Base-by-base conservation (phyloP, 64 coral and sea anemone species). In the Stichodactyla helianthus region DNA sequence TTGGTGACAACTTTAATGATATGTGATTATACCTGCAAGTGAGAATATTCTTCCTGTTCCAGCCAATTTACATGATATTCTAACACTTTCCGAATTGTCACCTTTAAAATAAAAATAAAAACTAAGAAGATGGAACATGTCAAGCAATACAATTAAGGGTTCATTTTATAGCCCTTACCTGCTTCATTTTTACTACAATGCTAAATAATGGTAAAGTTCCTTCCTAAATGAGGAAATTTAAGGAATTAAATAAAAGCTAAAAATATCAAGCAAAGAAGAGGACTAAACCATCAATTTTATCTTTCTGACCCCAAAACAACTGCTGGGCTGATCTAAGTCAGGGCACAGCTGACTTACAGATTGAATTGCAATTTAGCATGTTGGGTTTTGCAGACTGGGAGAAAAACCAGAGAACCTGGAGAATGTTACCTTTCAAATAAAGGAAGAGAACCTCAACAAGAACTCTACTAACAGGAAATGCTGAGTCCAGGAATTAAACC, bases 61-160 rank as follows among this genome's bases (percentile, higher is more conserved):
- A 96, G 20, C 94, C 94, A 96, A 5, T 83, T 58, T n/a, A 93
- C 91, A 14, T 96, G 94, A 52, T 90, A 93, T 19, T 96, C 94
- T 53, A 96, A 57, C 17, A 96, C 87, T 85, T 88, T 85, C 27
- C 86, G 70, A 19, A 93, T 67, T 7, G 91, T 92, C 0, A 90
- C 85, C 94, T 96, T 44, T 35, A 62, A 60, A 83, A n/a, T 20
- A 63, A 54, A 7, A 16, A 6, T 11, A 81, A 54, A 14, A 81
- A 58, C 23, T 7, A 51, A 55, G 3, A 44, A 10, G 22, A 23
- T 13, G 22, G 14, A 16, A 52, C 52, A 6, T 27, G 8, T 52
- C 6, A 31, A 31, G 16, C 9, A 55, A 23, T 55, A 15, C 17
- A 25, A 31, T 31, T 10, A 19, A n/a, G 10, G 71, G 35, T 44